These are phyloP conservation scores for Phaonia tiefii DNA, from an alignment of 2,888 invertebrate species.

Conservation along the genomic window DNA sequence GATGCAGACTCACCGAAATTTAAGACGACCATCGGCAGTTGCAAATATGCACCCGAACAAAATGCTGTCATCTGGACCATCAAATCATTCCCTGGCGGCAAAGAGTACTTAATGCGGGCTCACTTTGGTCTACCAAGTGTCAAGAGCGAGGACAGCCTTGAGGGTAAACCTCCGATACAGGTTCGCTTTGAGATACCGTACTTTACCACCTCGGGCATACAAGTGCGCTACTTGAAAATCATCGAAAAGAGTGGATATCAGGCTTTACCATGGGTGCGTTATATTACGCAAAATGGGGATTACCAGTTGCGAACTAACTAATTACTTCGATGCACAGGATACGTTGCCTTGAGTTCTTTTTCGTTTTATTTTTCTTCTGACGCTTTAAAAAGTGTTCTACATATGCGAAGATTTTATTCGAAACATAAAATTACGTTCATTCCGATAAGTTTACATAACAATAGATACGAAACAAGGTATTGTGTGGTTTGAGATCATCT, in stretches of 20 bases:
- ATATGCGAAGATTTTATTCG: conserved; percentile 36
- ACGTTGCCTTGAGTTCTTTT: conserved; percentile 41
- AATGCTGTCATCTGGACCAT: conserved; percentile 98
- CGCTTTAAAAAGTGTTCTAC: conserved; percentile 31
- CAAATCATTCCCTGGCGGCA: conserved; percentile 98
- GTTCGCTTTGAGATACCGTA: conserved; percentile 99
- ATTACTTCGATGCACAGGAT: conserved; percentile 69
- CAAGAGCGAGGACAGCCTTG: conserved; percentile 91
- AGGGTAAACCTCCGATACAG: conserved; percentile 98
- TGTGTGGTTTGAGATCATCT: background rate
- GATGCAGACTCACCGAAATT: conserved; percentile 99
- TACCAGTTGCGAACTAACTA: conserved; percentile 97
- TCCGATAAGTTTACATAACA: too few relatives aligned
- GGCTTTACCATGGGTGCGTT: conserved; percentile 99
- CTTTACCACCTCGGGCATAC: conserved; percentile 99
- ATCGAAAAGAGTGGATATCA: conserved; percentile 99
- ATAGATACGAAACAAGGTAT: background rate
- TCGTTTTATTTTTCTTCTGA: too few relatives aligned
- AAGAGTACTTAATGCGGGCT: conserved; percentile 98
- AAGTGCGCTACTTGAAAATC: conserved; percentile 87
- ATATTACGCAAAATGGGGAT: conserved; percentile 99
- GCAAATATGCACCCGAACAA: conserved; percentile 98
- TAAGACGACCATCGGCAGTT: conserved; percentile 97
- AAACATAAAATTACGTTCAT: conserved; percentile 49
- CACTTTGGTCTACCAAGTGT: conserved; percentile 99